Percentiles rank a stretch among this genome's conserved stretches.
Conservation (phyloP, 2,888 invertebrate genomes). For the Ecdyonurus torrentis region DNA sequence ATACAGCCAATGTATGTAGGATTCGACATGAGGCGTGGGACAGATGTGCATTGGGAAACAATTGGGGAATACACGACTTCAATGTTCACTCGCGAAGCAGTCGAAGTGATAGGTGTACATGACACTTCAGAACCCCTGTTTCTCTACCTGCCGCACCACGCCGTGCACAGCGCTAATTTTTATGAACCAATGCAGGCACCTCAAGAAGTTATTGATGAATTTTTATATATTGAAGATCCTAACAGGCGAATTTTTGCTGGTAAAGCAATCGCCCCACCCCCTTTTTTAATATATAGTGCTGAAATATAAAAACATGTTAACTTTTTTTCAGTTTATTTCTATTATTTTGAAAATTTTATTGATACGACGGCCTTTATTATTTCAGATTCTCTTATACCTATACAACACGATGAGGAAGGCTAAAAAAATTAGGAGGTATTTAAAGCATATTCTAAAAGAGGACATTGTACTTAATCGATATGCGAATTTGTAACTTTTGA, state of each 20-base stretch:
- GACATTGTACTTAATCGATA: too few species aligned
- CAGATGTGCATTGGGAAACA: slow-evolving; percentile 34
- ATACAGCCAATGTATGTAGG: too few species aligned
- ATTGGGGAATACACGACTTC: slow-evolving; percentile 44
- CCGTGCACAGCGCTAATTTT: slow-evolving; percentile 48
- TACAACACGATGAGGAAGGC: too few species aligned
- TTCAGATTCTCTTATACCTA: too few species aligned
- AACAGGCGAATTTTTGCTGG: slow-evolving; percentile 52
- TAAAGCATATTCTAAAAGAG: too few species aligned
- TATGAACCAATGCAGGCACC: slow-evolving; percentile 53
- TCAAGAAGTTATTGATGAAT: slow-evolving; percentile 46
- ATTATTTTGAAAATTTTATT: too few species aligned
- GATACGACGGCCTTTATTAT: too few species aligned
- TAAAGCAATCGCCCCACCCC: slow-evolving; percentile 17
- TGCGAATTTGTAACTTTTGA: too few species aligned
- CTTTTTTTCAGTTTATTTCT: background rate
- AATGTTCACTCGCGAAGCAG: slow-evolving; percentile 47
- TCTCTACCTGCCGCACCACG: slow-evolving; percentile 48
- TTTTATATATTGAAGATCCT: slow-evolving; percentile 45
- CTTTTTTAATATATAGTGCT: background rate
- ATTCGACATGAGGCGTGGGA: slow-evolving; percentile 43
- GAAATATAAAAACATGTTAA: background rate
- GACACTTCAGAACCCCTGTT: slow-evolving; percentile 40
- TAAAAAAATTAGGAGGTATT: too few species aligned
- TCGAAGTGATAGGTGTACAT: slow-evolving; percentile 35